phyloP scores from a whole-genome alignment of 1,140 invertebrate genomes.

The Pseudomyrmex gracilis region DNA sequence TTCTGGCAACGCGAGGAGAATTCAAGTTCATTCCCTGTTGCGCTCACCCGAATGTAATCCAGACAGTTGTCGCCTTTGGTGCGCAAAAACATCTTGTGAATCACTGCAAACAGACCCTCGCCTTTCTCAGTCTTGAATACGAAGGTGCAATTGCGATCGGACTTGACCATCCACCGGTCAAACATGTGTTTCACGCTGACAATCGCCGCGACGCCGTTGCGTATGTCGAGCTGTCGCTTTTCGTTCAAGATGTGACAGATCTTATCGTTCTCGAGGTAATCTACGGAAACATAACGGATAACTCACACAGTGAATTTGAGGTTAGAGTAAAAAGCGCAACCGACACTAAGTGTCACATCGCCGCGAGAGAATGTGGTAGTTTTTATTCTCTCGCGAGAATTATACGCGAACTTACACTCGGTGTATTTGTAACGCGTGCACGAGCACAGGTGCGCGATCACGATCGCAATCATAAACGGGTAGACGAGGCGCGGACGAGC shows the following conservation, averaged over 20 bases:
- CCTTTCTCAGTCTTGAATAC: slow-evolving; percentile 67
- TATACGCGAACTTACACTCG: slow-evolving; percentile 52
- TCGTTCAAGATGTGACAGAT: slow-evolving; percentile 69
- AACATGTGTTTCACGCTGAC: slow-evolving; percentile 71
- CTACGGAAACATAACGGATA: slow-evolving; percentile 39
- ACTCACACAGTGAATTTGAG: background rate
- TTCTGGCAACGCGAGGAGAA: too few species aligned
- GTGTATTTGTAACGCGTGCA: slow-evolving; percentile 30
- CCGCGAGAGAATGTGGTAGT: background rate
- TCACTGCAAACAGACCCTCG: slow-evolving; percentile 77
- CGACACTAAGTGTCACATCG: too few species aligned
- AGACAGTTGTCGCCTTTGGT: slow-evolving; percentile 72
- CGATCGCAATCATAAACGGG: slow-evolving; percentile 1
- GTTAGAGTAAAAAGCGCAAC: background rate
- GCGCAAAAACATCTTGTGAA: slow-evolving; percentile 79
- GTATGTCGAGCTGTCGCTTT: slow-evolving; percentile 33
- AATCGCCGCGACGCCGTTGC: slow-evolving; percentile 56
- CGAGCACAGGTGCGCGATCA: slow-evolving; percentile 46
- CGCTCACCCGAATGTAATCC: slow-evolving; percentile 78
- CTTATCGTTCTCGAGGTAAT: slow-evolving; percentile 60
- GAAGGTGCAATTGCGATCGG: slow-evolving; percentile 74
- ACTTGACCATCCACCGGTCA: slow-evolving; percentile 65
- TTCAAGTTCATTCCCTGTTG: too few species aligned
- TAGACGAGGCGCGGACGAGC: slow-evolving; percentile 11
- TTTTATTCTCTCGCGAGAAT: background rate